A percentile compares a stretch with the other conserved stretches of the same genome.
Conservation (phyloP, 2,888 invertebrate species). For the Eubasilissa splendida region DNA sequence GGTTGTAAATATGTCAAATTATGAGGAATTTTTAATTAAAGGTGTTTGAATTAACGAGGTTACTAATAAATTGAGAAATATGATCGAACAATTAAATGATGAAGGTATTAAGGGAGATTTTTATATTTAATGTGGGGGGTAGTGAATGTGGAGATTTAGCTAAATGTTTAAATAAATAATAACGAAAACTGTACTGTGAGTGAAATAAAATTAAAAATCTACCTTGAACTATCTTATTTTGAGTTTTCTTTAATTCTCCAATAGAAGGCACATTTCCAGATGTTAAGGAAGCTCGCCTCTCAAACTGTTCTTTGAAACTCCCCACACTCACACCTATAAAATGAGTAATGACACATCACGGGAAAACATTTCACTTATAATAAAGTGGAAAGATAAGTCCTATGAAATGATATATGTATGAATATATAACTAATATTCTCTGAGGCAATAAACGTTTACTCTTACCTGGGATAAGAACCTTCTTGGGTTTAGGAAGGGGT, state of each 20-base stretch:
- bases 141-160: neutral
- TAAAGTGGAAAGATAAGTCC: too few relatives aligned
- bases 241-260: constrained; percentile 45
- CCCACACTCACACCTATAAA: constrained; percentile 82
- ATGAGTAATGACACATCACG: neutral
- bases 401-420: too few relatives aligned
- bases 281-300: constrained; percentile 81
- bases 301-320: constrained; percentile 89
- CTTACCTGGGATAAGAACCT: constrained; percentile 81
- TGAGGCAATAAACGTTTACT: too few relatives aligned
- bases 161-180: neutral
- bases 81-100: too few relatives aligned
- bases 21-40: too few relatives aligned
- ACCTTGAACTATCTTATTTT: constrained; percentile 36
- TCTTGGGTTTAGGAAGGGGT: constrained; percentile 79
- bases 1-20: too few relatives aligned
- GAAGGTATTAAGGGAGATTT: neutral
- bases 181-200: neutral
- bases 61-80: too few relatives aligned
- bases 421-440: neutral
- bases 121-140: neutral
- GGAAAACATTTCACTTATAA: too few relatives aligned
- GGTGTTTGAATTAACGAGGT: too few relatives aligned
- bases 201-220: constrained; percentile 2
- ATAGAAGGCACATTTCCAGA: constrained; percentile 60